Base-by-base conservation (phyloP, 2,797 vertebrate species). In the Typhlichthys subterraneus region DNA sequence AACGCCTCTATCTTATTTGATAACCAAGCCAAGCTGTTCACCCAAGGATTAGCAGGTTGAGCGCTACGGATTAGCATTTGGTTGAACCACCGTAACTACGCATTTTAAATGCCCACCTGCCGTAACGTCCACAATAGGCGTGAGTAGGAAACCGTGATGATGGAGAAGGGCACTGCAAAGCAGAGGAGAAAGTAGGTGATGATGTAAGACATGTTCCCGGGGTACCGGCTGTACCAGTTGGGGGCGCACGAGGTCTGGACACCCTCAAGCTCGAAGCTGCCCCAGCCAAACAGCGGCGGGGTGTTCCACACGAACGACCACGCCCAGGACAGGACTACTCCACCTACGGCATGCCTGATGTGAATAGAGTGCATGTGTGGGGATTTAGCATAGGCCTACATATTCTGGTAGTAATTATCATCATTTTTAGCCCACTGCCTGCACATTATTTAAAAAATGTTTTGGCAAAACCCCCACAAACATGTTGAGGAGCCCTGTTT, bases 221-320 rank as follows among this genome's bases (percentile, higher is more conserved):
- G 48, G 12, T 93, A 86, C 19, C 87, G 81, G 70, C 77, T 91
- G 61, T 87, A 81, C 92, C 93, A 95, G 58, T 93, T 86, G 0
- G 92, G 92, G 1, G 90, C 90, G 4, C 93, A 94, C 66, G 93
- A 93, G 12, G 81, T 91, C 73, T 69, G 72, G 11, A 93, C 67
- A 0, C 91, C 90, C 72, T 94, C 92, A 51, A 93, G 82, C 56
- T 92, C 83, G 57, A 72, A 91, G 59, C 86, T 87, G 12, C 92
- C 91, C 91, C 92, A 93, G 3, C 92, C 91, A 19, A 94, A 91
- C 47, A 94, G 87, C 8, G 93, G 92, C 0, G 92, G 91, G 0
- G 87, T 92, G 81, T 92, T 94, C 92, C 93, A 94, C 55, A 93
- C 63, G 14, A 94, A 92, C 0, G 93, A 94, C 93, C 93, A 94